Percentiles rank a stretch among this genome's conserved stretches.
phyloP scores from a whole-genome alignment of 2,797 vertebrate species.

The Toxotes lorentzi region DNA sequence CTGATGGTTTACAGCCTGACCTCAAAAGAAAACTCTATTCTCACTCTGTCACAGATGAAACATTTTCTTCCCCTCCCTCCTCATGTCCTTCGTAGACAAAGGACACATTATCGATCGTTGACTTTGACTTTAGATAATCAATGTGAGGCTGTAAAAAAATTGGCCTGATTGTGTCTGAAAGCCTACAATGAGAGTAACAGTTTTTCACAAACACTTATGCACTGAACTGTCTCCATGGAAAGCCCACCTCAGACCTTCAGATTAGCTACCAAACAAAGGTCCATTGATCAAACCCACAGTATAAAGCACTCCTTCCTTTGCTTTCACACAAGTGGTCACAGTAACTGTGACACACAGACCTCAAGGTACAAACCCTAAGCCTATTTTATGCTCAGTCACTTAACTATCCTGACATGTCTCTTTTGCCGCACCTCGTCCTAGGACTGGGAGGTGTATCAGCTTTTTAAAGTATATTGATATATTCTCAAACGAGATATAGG shows the following conservation, averaged over 20 bases:
- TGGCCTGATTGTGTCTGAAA: conserved; percentile 16
- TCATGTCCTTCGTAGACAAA: conserved; percentile 38
- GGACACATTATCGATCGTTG: conserved; percentile 32
- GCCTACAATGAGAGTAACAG: background rate
- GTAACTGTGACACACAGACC: background rate
- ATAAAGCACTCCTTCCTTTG: no score
- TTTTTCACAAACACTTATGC: conserved; percentile 12
- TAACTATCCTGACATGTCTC: conserved; percentile 14
- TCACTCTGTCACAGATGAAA: background rate
- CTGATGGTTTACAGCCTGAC: background rate
- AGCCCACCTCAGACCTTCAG: conserved; percentile 12
- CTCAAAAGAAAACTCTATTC: background rate
- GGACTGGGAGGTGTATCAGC: background rate
- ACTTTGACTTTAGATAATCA: conserved; percentile 45
- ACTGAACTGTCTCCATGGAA: background rate
- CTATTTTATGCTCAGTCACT: background rate
- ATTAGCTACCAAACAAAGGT: conserved; percentile 17
- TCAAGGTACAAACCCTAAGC: conserved; percentile 1
- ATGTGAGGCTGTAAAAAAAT: conserved; percentile 18
- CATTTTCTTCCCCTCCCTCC: background rate
- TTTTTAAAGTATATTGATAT: no score
- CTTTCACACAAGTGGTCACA: conserved; percentile 4
- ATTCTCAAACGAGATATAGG: background rate
- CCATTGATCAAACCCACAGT: background rate
- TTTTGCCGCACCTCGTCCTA: background rate